phyloP scores from a whole-genome alignment of 2,113 vertebrate species.

The Sphaerodactylus townsendi region DNA sequence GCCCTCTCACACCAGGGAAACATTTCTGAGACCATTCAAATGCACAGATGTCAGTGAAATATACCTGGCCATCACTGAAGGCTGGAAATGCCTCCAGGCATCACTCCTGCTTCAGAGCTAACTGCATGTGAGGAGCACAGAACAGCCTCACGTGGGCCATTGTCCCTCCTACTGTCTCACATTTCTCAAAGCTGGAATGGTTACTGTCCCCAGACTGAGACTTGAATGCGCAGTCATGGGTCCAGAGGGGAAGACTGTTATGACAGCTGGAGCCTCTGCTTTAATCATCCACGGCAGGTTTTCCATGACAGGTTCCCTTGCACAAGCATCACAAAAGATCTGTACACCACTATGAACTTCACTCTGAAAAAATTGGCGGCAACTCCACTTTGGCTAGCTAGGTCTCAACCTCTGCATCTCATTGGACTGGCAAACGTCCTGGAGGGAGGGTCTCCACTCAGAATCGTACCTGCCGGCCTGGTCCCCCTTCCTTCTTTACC shows the following conservation, averaged over 20 bases:
- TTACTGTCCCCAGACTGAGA: background rate
- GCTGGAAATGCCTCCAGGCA: background rate
- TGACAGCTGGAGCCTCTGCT: background rate
- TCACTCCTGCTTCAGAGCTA: background rate
- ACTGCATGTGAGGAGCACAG: background rate
- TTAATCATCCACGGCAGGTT: background rate
- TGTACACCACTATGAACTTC: background rate
- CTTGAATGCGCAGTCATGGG: background rate
- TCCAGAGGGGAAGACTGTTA: background rate
- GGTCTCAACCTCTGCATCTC: background rate
- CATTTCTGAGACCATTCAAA: background rate
- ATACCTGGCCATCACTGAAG: background rate
- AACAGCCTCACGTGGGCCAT: background rate
- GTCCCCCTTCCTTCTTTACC: constrained; percentile 67
- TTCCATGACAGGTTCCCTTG: background rate
- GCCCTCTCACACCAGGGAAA: background rate
- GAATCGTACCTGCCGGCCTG: background rate
- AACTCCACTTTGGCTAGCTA: background rate
- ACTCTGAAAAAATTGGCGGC: background rate
- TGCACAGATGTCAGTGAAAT: background rate
- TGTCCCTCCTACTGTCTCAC: background rate
- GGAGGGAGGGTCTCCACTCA: background rate
- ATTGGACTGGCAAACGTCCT: background rate
- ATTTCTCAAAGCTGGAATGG: background rate
- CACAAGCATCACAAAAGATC: background rate